Conservation (phyloP, 2,113 vertebrate genomes). For the Upupa epops region DNA sequence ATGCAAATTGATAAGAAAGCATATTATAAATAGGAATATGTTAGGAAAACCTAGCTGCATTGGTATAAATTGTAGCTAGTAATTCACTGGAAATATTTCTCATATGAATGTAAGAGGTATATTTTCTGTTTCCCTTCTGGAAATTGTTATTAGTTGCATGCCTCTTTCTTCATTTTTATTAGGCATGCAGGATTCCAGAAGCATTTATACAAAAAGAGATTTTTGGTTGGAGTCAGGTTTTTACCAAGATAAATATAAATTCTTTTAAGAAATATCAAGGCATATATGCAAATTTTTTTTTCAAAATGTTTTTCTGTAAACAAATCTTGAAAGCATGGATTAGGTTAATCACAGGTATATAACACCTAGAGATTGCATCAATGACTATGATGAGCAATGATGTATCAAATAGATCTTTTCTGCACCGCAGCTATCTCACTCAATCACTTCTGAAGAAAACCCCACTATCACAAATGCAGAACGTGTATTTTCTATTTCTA, state of each 20-base stretch:
- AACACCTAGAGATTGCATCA: not conserved
- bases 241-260: not conserved
- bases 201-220: fast-evolving
- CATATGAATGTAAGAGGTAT: not conserved
- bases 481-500: not conserved
- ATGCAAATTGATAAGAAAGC: not conserved
- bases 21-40: not conserved
- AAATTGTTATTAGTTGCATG: not conserved
- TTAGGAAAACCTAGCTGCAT: not conserved
- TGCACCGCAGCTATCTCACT: not conserved
- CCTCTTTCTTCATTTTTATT: not conserved
- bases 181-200: not conserved
- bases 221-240: not conserved
- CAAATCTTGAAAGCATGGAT: not conserved
- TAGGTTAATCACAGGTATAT: not conserved
- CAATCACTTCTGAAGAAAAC: not conserved
- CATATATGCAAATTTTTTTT: not conserved
- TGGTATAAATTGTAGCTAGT: not conserved
- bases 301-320: not conserved
- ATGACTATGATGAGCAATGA: not conserved
- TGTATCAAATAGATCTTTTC: not conserved
- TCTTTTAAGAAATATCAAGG: not conserved
- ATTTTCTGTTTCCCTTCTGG: not conserved
- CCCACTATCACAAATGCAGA: not conserved
- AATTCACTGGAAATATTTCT: not conserved